phyloP scores from a whole-genome alignment of 2,113 vertebrate genomes.

The Lates calcarifer region DNA sequence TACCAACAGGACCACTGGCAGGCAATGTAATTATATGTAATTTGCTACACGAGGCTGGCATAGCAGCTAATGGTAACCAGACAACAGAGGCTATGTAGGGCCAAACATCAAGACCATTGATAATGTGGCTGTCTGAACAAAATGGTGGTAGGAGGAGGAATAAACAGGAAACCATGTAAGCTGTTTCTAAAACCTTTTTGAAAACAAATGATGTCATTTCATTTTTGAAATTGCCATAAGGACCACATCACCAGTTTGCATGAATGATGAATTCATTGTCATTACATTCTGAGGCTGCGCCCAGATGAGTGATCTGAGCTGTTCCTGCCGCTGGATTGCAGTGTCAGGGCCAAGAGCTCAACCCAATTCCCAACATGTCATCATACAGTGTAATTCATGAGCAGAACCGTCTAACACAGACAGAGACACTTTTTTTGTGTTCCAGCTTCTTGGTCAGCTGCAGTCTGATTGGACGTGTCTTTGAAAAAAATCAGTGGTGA shows the following conservation, averaged over 20 bases:
- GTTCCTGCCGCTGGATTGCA: background rate
- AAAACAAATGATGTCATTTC: too few relatives aligned
- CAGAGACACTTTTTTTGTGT: background rate
- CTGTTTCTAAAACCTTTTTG: background rate
- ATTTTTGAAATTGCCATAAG: background rate
- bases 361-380: background rate
- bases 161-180: background rate
- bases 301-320: background rate
- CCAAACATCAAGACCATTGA: slow-evolving; percentile 8
- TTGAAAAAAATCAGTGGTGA: background rate
- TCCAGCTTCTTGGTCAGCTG: background rate
- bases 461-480: background rate
- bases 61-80: slow-evolving; percentile 6
- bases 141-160: background rate
- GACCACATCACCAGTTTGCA: background rate
- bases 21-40: slow-evolving; percentile 12
- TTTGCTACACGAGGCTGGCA: slow-evolving; percentile 10
- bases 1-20: background rate
- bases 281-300: background rate
- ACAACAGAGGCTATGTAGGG: background rate
- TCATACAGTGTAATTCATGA: background rate
- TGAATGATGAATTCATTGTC: background rate
- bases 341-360: background rate
- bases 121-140: background rate
- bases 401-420: background rate